These are phyloP conservation scores for Dolichallabes microphthalmus DNA, from an alignment of 2,113 vertebrate species.

Conservation along the genomic window DNA sequence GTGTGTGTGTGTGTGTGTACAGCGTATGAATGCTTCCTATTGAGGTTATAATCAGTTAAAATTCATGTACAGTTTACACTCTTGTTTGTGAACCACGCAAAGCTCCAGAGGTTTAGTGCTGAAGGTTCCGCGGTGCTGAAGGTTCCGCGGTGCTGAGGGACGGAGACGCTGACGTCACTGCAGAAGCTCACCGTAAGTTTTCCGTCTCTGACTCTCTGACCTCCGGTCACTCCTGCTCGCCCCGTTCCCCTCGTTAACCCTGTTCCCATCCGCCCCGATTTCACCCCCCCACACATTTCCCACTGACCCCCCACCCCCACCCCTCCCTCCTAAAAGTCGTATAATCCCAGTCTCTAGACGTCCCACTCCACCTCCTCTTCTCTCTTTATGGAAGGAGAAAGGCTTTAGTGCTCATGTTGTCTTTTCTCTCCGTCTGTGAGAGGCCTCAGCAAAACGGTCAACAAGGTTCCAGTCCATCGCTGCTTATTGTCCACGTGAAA, in stretches of 20 bases:
- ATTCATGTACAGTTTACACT: not conserved
- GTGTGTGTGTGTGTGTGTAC: not conserved
- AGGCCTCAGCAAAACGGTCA: conserved; percentile 80
- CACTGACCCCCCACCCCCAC: conserved; percentile 9
- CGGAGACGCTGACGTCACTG: not conserved
- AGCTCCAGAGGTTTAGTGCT: not conserved
- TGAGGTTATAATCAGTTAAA: not conserved
- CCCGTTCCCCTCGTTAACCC: conserved; percentile 1
- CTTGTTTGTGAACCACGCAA: not conserved
- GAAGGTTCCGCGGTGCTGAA: not conserved
- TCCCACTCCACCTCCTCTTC: conserved; percentile 51
- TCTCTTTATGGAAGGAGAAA: conserved; percentile 29
- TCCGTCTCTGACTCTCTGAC: not conserved
- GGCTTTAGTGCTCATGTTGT: conserved; percentile 23
- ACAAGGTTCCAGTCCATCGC: conserved; percentile 80
- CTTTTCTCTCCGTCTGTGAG: conserved; percentile 60
- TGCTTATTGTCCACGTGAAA: conserved; percentile 80
- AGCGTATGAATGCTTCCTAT: not conserved
- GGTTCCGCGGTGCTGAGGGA: too few species aligned
- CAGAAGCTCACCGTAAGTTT: not conserved
- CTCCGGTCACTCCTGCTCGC: conserved; percentile 2
- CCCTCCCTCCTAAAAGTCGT: conserved; percentile 34
- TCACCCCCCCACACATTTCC: conserved; percentile 44
- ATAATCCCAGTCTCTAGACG: conserved; percentile 60
- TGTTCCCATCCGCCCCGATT: conserved; percentile 26